These are phyloP conservation scores for Amphipyra berbera DNA, from an alignment of 2,888 invertebrate species.

Conservation along the genomic window DNA sequence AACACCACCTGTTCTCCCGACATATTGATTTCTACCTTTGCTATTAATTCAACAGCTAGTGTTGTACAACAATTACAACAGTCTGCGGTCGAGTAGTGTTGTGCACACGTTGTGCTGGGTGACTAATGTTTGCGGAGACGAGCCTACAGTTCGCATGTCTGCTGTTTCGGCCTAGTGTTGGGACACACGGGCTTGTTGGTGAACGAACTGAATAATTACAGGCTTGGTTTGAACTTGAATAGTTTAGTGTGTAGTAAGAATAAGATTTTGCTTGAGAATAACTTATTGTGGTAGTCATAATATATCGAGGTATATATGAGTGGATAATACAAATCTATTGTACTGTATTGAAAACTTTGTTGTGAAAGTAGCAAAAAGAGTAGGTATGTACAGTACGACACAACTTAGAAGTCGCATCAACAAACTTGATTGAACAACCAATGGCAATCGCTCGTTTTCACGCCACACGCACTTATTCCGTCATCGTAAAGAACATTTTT, in stretches of 20 bases:
- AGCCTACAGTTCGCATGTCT: constrained; percentile 67
- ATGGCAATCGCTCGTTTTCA: too few species aligned
- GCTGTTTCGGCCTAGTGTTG: constrained; percentile 50
- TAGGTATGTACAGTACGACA: too few species aligned
- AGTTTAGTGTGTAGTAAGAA: background rate
- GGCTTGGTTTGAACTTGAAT: background rate
- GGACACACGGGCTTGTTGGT: constrained; percentile 55
- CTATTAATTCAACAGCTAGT: constrained; percentile 48
- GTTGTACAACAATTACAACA: constrained; percentile 55
- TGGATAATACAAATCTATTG: too few species aligned
- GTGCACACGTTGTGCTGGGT: constrained; percentile 54
- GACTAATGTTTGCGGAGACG: constrained; percentile 73
- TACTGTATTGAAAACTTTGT: too few species aligned
- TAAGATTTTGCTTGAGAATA: too few species aligned
- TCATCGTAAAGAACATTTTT: too few species aligned
- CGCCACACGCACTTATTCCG: too few species aligned
- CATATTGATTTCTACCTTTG: constrained; percentile 48
- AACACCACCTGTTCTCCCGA: constrained; percentile 32
- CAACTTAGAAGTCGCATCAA: too few species aligned
- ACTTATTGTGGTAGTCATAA: too few species aligned
- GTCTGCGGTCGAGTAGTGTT: constrained; percentile 62
- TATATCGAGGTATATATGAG: too few species aligned
- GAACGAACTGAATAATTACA: constrained; percentile 1
- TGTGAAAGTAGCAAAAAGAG: too few species aligned
- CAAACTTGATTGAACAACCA: too few species aligned